Base-by-base conservation (phyloP, 2,797 vertebrate genomes). In the Alexandromys oeconomus region DNA sequence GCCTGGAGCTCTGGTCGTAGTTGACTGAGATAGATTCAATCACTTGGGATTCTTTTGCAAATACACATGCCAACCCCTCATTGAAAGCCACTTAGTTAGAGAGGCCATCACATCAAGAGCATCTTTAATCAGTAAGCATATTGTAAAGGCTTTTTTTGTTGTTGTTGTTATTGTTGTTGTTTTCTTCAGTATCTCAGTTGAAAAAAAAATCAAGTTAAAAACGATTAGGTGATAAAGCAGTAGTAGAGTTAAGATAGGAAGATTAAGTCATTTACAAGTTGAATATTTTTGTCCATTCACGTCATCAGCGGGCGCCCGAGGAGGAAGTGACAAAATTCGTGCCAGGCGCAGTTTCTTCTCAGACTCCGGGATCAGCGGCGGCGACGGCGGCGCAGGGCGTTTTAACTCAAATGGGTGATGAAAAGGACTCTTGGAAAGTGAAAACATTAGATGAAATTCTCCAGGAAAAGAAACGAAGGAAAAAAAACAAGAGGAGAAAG, bases 371-470 rank as follows among this genome's bases (percentile, higher is more conserved):
- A 40, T 40, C 40, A 3, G 40, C 40, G 40, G 40, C 40, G 40
- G 40, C 40, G 40, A 40, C 43, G 43, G 43, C 43, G 43, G 43
- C 43, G 43, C 43, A 43, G 43, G 43, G 97, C 59, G 98, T 98
- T 97, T 98, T 97, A 92, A 99, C 97, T 99, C 99, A 98, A 99
- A 99, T 99, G 99, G 99, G 99, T 99, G 99, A 99, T 99, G 99
- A 99, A 99, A 99, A 99, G 99, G 99, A 99, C 98, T 99, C 99
- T 98, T 99, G 99, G 99, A 99, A 99, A 98, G 99, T 99, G 98
- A 99, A 99, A 98, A 99, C 99, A 96, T 99, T 99, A 99, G 99
- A 99, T 98, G 99, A 99, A 98, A 99, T 99, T 98, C 99, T 99
- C 85, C 99, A 99, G 97, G 99, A 99, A 98, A 99, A 99, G 98